Evolutionary conservation across 1,140 invertebrate genomes (phyloP).

Genomic region (Ceratitis capitata): DNA sequence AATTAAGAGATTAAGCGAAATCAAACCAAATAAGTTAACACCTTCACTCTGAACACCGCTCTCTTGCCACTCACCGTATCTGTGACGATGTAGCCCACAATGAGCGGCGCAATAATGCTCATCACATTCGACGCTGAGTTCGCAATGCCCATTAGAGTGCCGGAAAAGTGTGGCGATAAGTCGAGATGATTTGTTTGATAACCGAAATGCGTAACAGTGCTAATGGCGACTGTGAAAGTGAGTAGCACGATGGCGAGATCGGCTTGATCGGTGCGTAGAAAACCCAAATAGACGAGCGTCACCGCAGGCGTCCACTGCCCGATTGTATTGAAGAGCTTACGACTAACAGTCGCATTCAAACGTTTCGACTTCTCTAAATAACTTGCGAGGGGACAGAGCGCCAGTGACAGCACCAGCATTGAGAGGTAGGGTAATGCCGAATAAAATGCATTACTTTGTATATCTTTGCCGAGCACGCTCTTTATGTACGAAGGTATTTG

Average conservation of each 20-base stretch:
- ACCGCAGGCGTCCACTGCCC: slow-evolving; percentile 70
- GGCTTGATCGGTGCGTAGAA: slow-evolving; percentile 67
- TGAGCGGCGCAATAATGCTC: slow-evolving; percentile 74
- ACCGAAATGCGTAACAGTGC: slow-evolving; percentile 81
- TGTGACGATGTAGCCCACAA: slow-evolving; percentile 72
- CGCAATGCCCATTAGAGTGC: slow-evolving; percentile 75
- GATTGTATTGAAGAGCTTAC: slow-evolving; percentile 77
- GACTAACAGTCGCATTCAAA: slow-evolving; percentile 67
- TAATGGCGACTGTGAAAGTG: slow-evolving; percentile 78
- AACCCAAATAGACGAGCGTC: slow-evolving; percentile 72
- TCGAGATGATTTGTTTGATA: slow-evolving; percentile 77
- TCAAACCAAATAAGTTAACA: slow-evolving; percentile 38
- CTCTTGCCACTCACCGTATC: slow-evolving; percentile 68
- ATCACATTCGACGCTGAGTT: slow-evolving; percentile 79
- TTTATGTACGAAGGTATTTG: slow-evolving; percentile 91
- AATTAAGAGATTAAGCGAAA: slow-evolving; percentile 65
- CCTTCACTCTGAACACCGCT: not conserved
- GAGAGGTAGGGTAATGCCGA: slow-evolving; percentile 83
- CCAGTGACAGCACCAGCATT: slow-evolving; percentile 76
- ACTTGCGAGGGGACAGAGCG: slow-evolving; percentile 73
- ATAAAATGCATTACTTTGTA: slow-evolving; percentile 76
- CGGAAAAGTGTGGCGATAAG: slow-evolving; percentile 79
- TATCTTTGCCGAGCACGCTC: slow-evolving; percentile 80
- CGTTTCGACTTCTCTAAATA: slow-evolving; percentile 69
- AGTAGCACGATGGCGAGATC: slow-evolving; percentile 71